phyloP scores from a whole-genome alignment of 2,113 vertebrate species.

The Porphyrio hochstetteri region DNA sequence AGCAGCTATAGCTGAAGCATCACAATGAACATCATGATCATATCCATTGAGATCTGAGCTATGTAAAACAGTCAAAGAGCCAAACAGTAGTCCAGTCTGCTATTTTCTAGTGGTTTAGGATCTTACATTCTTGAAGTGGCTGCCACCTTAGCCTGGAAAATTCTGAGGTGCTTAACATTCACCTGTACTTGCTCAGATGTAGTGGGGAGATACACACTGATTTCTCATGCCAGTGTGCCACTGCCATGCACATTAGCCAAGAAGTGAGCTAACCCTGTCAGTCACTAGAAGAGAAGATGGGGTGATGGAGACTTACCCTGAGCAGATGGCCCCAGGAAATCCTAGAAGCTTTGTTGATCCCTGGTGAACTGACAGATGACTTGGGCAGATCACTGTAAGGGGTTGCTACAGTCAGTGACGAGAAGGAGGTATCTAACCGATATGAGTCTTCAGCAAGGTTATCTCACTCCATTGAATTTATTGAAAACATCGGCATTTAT shows the following conservation, averaged over 20 bases:
- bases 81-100: background rate
- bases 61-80: background rate
- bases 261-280: background rate
- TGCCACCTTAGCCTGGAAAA: background rate
- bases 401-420: background rate
- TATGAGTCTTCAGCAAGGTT: background rate
- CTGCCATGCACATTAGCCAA: background rate
- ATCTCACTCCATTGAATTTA: background rate
- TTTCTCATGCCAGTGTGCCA: background rate
- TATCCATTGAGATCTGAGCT: background rate
- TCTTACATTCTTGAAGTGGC: background rate
- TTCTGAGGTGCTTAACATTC: background rate
- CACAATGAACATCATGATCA: background rate
- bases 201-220: background rate
- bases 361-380: background rate
- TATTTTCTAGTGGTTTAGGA: background rate
- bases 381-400: background rate
- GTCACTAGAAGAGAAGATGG: background rate
- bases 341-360: accelerated
- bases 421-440: background rate
- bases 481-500: background rate
- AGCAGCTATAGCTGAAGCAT: conserved; percentile 5
- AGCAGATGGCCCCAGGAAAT: background rate
- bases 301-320: background rate
- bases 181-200: background rate